Conservation (phyloP, 2,888 invertebrate species). For the Diaphora mendica region DNA sequence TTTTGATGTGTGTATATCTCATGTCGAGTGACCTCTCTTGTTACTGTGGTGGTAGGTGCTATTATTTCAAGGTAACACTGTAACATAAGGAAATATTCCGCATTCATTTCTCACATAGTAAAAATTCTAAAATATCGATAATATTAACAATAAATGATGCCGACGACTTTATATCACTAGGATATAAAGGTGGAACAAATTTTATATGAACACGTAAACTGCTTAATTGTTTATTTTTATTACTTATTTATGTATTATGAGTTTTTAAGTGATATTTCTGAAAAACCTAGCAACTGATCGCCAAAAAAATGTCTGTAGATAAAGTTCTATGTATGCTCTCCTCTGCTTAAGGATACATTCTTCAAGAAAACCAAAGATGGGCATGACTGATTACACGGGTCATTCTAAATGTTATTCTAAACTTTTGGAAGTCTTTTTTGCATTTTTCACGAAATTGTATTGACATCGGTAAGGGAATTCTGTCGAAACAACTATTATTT, state of each 20-base stretch:
- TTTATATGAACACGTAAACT: slow-evolving; percentile 60
- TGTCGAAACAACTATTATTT: background rate
- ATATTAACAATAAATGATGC: slow-evolving; percentile 50
- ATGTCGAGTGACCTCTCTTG: slow-evolving; percentile 38
- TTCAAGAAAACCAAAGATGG: background rate
- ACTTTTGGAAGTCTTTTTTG: background rate
- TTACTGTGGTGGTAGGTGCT: slow-evolving; percentile 30
- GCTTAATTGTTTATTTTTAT: slow-evolving; percentile 56
- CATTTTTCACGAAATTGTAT: no score
- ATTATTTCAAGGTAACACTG: slow-evolving; percentile 66
- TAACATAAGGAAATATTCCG: slow-evolving; percentile 65
- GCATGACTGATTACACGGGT: no score
- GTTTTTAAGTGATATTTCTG: slow-evolving; percentile 30
- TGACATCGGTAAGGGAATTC: background rate
- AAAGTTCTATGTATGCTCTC: background rate
- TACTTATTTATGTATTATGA: slow-evolving; percentile 37
- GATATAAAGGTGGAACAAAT: slow-evolving; percentile 64
- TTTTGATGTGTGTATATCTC: no score
- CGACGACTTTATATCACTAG: slow-evolving; percentile 48
- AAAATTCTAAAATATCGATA: slow-evolving; percentile 50
- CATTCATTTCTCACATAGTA: slow-evolving; percentile 59
- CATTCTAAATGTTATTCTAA: background rate
- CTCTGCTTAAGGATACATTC: background rate
- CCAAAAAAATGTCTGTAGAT: background rate
- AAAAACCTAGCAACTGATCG: background rate